Evolutionary conservation across 2,797 vertebrate species (phyloP), one percentile per base, ranked within the genome.

Genomic region (Manis javanica): DNA sequence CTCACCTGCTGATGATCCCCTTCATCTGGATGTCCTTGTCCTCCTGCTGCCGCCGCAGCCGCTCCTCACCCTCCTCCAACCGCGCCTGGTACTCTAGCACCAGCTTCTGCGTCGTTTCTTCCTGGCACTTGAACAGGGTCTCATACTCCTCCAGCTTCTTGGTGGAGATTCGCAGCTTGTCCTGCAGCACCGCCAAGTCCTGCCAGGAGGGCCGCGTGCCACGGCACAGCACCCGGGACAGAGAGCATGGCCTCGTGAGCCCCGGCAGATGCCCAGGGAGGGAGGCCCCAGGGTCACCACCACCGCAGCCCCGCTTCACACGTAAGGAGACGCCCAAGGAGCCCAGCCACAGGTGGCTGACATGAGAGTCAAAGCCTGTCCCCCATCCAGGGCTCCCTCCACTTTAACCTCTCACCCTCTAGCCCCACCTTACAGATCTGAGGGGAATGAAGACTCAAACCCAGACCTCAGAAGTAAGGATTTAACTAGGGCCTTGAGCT

Each of bases 11-110:
- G 98, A 99, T 99, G 98, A 99, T 99, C 98, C 99, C 99, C 98
- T 99, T 99, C 99, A 99, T 99, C 98, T 99, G 99, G 93, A 99
- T 99, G 98, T 99, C 99, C 97, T 99, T 99, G 98, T 99, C 99
- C 3, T 99, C 99, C 98, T 99, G 99, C 98, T 99, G 99, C 86
- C 99, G 97, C 39, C 99, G 99, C 96, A 99, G 99, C 11, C 99
- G 98, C 96, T 99, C 99, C 98, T 99, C 99, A 0, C 99, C 99
- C 98, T 99, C 99, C 98, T 99, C 99, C 98, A 99, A 99, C 91
- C 99, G 97, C 3, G 99, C 99, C 99, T 99, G 99, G 98, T 99
- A 99, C 98, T 99, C 99, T 98, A 99, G 98, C 98, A 99, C 98
- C 96, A 99, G 99, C 98, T 99, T 99, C 98, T 99, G 99, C 0